A percentile compares a stretch with the other conserved stretches of the same genome.
Conservation (phyloP, 2,888 invertebrate species). For the Agriopis aurantiaria region DNA sequence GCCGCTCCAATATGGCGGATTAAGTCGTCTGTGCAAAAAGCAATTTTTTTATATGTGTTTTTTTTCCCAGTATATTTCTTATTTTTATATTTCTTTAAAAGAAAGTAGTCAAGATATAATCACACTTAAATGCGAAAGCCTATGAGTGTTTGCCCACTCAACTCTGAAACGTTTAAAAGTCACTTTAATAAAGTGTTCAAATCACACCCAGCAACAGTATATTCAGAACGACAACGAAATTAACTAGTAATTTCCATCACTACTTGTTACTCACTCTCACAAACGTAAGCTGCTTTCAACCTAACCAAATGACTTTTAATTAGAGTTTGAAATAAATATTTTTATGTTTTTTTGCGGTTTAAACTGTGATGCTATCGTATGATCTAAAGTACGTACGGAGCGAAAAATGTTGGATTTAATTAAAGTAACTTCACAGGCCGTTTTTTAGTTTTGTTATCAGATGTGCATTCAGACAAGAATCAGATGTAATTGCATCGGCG, state of each 20-base stretch:
- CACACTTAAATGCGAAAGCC: too few species aligned
- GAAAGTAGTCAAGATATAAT: too few species aligned
- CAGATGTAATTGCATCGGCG: slow-evolving; percentile 76
- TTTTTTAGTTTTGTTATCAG: slow-evolving; percentile 78
- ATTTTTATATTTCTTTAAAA: too few species aligned
- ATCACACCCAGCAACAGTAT: too few species aligned
- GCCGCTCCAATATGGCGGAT: too few species aligned
- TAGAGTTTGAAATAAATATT: slow-evolving; percentile 62
- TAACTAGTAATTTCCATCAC: background rate
- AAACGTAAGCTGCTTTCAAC: slow-evolving; percentile 44
- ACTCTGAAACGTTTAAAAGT: too few species aligned
- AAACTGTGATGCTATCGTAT: slow-evolving; percentile 62
- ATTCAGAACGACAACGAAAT: background rate
- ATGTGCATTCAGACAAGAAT: slow-evolving; percentile 74
- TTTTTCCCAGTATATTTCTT: too few species aligned
- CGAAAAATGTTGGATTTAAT: slow-evolving; percentile 75
- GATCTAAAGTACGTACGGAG: slow-evolving; percentile 57
- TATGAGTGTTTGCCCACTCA: too few species aligned
- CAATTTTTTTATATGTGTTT: too few species aligned
- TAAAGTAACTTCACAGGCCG: slow-evolving; percentile 71
- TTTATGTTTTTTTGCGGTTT: slow-evolving; percentile 54
- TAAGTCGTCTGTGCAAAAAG: too few species aligned
- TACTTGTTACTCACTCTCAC: slow-evolving; percentile 19
- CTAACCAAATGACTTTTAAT: slow-evolving; percentile 62
- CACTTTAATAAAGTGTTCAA: too few species aligned